A percentile compares a stretch with the other conserved stretches of the same genome.
Conservation (phyloP, 2,888 invertebrate species). For the Drosophila kambysellisi region DNA sequence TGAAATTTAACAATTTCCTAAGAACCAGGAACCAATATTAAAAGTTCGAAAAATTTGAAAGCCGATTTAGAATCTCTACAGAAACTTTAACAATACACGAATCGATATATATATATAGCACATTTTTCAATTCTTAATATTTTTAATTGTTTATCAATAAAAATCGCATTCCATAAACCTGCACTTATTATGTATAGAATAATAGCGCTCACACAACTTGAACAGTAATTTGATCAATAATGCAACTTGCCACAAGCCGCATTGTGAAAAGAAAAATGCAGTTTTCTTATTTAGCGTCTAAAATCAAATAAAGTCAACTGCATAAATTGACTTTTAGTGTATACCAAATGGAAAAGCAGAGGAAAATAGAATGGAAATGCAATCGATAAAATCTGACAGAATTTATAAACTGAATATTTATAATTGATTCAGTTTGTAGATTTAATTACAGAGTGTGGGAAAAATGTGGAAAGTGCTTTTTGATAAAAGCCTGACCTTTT, state of each 20-base stretch:
- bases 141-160: not conserved
- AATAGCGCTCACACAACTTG: not conserved
- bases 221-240: slow-evolving; percentile 15
- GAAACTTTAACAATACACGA: too few species aligned
- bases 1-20: not conserved
- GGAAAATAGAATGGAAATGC: slow-evolving; percentile 6
- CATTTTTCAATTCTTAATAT: not conserved
- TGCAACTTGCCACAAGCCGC: slow-evolving; percentile 1
- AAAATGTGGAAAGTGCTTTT: not conserved
- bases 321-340: slow-evolving; percentile 68
- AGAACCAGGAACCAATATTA: not conserved
- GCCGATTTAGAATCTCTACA: too few species aligned
- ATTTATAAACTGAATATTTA: not conserved
- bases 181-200: not conserved
- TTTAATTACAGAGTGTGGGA: not conserved
- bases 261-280: slow-evolving; percentile 4
- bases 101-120: too few species aligned
- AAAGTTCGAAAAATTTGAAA: too few species aligned
- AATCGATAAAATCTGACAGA: slow-evolving; percentile 25
- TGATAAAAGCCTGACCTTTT: too few species aligned
- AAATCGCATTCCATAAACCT: not conserved
- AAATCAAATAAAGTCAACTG: slow-evolving; percentile 77
- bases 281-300: slow-evolving; percentile 54
- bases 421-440: not conserved
- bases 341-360: slow-evolving; percentile 29